A percentile compares a stretch with the other conserved stretches of the same genome.
Evolutionary conservation across 2,113 vertebrate genomes (phyloP).

Genomic region (Toxotes jaculatrix): DNA sequence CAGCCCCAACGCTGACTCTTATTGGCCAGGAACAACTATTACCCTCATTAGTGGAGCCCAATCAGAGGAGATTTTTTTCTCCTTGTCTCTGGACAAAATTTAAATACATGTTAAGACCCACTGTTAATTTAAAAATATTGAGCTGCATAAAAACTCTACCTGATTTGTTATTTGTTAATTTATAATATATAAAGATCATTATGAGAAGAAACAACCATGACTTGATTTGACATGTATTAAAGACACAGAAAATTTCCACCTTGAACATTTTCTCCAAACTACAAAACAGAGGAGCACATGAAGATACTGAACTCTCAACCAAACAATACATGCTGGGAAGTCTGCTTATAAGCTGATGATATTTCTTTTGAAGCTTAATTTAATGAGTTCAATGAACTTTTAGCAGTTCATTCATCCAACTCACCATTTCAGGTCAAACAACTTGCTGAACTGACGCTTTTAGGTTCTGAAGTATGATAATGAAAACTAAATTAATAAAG

Average conservation of each 20-base stretch:
- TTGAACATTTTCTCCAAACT: not conserved
- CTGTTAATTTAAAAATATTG: not conserved
- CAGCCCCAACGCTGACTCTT: not conserved
- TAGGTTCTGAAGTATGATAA: no score
- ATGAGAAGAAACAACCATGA: no score
- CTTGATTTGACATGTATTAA: no score
- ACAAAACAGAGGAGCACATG: no score
- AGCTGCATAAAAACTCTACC: not conserved
- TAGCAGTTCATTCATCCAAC: no score
- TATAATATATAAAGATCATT: not conserved
- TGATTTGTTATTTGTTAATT: not conserved
- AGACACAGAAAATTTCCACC: no score
- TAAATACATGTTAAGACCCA: not conserved
- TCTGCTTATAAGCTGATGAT: not conserved
- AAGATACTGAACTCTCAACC: no score
- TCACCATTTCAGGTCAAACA: no score
- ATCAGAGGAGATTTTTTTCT: conserved; percentile 8
- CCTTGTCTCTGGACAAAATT: conserved; percentile 1
- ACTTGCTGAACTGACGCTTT: no score
- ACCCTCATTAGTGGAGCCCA: conserved; percentile 3
- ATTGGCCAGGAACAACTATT: conserved; percentile 31
- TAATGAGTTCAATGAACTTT: no score
- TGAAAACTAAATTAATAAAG: no score
- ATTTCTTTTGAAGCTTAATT: not conserved
- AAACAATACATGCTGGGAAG: not conserved